A percentile compares a stretch with the other conserved stretches of the same genome.
Evolutionary conservation across 2,113 vertebrate species (phyloP).

Genomic region (Heterocephalus glaber): DNA sequence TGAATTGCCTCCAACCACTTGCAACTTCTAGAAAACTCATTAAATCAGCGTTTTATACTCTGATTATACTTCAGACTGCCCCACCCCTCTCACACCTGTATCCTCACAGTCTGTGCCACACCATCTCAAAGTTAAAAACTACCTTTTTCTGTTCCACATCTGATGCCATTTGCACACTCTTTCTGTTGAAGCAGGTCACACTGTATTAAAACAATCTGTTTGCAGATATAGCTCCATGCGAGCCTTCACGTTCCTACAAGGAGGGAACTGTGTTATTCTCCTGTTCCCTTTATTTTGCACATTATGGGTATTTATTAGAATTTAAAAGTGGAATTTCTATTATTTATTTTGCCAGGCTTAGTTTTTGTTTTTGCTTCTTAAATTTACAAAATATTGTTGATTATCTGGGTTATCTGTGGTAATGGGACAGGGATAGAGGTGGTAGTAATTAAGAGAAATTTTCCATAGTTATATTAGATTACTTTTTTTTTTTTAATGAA

Average conservation of each 20-base stretch:
- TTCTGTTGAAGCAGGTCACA: neutral
- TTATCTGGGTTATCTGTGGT: neutral
- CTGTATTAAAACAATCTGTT: neutral
- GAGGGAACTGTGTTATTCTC: too few relatives aligned
- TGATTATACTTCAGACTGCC: neutral
- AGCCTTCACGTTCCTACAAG: neutral
- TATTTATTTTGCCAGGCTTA: conserved; percentile 27
- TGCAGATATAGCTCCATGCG: neutral
- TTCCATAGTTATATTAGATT: conserved; percentile 13
- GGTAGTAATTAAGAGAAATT: neutral
- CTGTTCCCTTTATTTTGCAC: neutral
- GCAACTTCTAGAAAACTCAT: conserved; percentile 10
- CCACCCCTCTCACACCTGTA: neutral
- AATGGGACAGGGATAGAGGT: neutral
- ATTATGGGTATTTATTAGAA: neutral
- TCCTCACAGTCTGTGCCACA: neutral
- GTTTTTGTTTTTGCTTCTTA: conserved; percentile 15
- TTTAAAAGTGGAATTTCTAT: conserved; percentile 5
- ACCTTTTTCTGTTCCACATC: neutral
- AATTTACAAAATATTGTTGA: conserved; percentile 4
- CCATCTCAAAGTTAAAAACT: neutral
- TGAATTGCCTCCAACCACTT: neutral
- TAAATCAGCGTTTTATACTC: neutral
- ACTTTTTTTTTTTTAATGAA: neutral
- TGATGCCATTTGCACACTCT: neutral